These are phyloP conservation scores for Gallinago nigripennis DNA, from an alignment of 2,797 vertebrate genomes.

Conservation along the genomic window DNA sequence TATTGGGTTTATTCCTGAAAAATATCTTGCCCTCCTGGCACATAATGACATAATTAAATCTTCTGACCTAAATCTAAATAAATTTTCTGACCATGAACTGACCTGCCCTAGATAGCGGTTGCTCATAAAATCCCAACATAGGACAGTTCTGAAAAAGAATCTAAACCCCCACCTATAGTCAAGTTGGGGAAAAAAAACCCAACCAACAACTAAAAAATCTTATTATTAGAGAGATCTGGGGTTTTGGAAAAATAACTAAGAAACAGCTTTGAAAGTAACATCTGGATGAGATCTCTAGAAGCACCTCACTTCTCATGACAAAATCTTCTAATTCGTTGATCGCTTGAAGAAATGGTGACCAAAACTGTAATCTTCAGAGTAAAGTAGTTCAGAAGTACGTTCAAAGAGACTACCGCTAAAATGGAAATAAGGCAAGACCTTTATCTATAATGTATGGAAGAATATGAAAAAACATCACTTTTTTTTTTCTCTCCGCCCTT, in stretches of 20 bases:
- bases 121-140: background rate
- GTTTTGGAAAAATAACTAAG: background rate
- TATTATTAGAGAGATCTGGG: background rate
- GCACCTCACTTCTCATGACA: background rate
- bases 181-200: accelerated
- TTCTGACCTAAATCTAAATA: no score
- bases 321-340: background rate
- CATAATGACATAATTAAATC: background rate
- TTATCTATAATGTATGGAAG: background rate
- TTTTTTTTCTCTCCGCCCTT: background rate
- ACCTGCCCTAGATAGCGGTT: background rate
- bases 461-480: background rate
- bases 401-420: background rate
- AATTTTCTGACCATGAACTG: background rate
- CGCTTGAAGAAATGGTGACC: background rate
- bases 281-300: background rate
- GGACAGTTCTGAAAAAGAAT: background rate
- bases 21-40: background rate
- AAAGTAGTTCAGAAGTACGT: background rate
- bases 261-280: background rate
- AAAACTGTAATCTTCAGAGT: background rate
- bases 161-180: background rate
- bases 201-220: background rate
- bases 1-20: background rate
- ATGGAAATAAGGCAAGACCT: background rate